These are phyloP conservation scores for Himalopsyche japonica DNA, from an alignment of 2,888 invertebrate species.

Conservation along the genomic window DNA sequence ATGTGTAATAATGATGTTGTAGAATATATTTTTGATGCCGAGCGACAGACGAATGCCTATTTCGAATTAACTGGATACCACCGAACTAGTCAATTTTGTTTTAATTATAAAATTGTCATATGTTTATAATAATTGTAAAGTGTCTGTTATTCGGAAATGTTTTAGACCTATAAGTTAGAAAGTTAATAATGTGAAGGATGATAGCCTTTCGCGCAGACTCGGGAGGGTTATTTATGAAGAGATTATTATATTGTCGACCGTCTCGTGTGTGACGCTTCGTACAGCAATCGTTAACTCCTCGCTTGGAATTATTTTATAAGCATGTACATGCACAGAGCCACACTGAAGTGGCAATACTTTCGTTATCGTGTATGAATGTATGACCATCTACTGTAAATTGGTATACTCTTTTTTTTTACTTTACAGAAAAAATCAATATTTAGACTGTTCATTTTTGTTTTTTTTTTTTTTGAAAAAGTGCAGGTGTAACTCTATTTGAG, in stretches of 20 bases:
- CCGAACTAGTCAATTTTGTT: not conserved
- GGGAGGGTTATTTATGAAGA: not conserved
- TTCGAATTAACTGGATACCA: not conserved
- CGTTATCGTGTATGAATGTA: too few species aligned
- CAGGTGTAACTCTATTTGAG: too few species aligned
- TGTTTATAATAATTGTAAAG: not conserved
- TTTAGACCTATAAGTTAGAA: not conserved
- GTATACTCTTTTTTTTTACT: too few species aligned
- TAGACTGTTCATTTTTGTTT: too few species aligned
- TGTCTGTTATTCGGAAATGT: not conserved
- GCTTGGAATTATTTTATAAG: too few species aligned
- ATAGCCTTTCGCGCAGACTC: slow-evolving; percentile 9
- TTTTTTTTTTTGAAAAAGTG: too few species aligned
- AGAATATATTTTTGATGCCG: not conserved
- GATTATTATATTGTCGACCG: not conserved
- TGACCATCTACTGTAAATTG: too few species aligned
- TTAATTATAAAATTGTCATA: not conserved
- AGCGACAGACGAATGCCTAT: not conserved
- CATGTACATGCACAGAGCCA: too few species aligned
- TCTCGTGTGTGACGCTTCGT: not conserved
- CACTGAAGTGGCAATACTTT: too few species aligned
- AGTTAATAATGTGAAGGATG: slow-evolving; percentile 13
- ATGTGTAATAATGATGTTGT: not conserved
- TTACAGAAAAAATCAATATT: too few species aligned
- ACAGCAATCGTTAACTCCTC: too few species aligned